These are phyloP conservation scores for Dasyprocta punctata DNA, from an alignment of 2,113 vertebrate species.

Conservation along the genomic window DNA sequence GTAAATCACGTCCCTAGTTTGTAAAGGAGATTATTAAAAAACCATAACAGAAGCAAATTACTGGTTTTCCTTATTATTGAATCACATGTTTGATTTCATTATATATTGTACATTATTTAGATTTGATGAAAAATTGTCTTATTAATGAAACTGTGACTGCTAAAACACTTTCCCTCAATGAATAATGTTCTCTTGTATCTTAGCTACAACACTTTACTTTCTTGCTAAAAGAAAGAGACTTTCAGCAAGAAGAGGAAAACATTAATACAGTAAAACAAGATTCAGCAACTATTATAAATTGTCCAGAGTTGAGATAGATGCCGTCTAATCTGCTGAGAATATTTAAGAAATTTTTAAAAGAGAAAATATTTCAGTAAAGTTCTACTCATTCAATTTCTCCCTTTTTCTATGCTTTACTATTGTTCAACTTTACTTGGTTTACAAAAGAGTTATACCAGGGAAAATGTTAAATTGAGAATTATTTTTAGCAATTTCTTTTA, in stretches of 20 bases:
- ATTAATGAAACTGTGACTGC: not conserved
- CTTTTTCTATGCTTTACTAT: not conserved
- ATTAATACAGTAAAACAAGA: not conserved
- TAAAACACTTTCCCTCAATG: not conserved
- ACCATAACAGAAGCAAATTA: not conserved
- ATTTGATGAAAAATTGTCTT: not conserved
- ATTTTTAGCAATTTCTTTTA: not conserved
- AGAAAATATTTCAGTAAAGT: not conserved
- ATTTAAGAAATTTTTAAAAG: not conserved
- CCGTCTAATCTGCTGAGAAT: not conserved
- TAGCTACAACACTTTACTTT: not conserved
- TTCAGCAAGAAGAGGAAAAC: not conserved
- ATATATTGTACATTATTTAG: not conserved
- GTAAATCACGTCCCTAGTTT: not conserved
- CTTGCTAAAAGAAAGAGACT: constrained; percentile 21
- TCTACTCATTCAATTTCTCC: not conserved
- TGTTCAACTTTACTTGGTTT: not conserved
- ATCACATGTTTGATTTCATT: constrained; percentile 5
- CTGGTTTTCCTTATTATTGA: not conserved
- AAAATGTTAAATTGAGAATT: not conserved
- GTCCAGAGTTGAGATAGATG: not conserved
- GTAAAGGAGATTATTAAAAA: constrained; percentile 5
- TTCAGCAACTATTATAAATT: constrained; percentile 21
- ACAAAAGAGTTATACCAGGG: not conserved
- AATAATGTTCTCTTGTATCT: not conserved